phyloP scores from a whole-genome alignment of 2,797 vertebrate species.

The Pyrocephalus nanus region DNA sequence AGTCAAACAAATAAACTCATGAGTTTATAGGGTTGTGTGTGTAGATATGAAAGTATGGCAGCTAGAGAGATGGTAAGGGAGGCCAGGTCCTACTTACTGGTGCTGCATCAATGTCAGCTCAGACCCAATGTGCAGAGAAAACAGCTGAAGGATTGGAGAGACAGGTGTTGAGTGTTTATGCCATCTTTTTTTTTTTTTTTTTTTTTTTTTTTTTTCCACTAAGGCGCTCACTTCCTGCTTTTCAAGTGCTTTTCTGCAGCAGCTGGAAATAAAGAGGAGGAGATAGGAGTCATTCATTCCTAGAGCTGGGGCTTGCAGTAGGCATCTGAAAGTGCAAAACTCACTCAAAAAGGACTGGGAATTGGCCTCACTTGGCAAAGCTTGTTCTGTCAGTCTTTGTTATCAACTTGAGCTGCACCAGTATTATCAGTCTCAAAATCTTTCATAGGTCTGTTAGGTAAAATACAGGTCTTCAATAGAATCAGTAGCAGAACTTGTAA shows the following conservation, averaged over 20 bases:
- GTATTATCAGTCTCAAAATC: background rate
- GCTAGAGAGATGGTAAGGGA: background rate
- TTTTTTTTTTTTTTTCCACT: background rate
- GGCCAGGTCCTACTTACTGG: background rate
- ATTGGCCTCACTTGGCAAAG: background rate
- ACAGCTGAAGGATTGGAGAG: background rate
- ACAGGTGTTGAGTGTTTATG: background rate
- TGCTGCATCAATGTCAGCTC: background rate
- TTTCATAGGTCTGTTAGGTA: background rate
- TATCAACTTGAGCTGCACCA: background rate
- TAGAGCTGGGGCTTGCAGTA: background rate
- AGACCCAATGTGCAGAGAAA: background rate
- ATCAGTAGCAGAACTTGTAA: background rate
- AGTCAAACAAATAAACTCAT: background rate
- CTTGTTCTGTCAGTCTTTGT: background rate
- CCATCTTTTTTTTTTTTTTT: background rate
- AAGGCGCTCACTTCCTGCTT: background rate
- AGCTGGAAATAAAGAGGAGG: background rate
- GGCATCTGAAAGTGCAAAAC: background rate
- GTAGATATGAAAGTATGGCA: background rate
- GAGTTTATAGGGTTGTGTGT: background rate
- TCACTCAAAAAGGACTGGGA: background rate
- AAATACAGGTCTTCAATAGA: background rate
- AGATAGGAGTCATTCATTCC: background rate
- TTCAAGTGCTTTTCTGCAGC: background rate